Evolutionary conservation across 2,797 vertebrate genomes (phyloP), one percentile per base, ranked within the genome.

Genomic region (Notamacropus eugenii): DNA sequence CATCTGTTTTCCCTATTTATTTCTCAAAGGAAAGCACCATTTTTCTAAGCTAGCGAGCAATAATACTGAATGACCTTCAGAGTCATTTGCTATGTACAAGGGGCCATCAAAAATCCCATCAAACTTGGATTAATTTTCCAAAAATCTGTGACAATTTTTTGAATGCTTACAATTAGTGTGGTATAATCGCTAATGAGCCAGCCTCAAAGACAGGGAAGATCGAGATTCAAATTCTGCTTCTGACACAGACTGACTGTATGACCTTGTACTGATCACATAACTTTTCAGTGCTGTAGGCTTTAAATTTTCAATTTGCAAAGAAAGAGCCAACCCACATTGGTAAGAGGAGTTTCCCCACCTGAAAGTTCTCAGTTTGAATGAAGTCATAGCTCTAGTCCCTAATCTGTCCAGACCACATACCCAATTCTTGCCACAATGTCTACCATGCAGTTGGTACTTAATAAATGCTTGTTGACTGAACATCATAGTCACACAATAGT

Each of bases 1-100:
- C 96, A 91, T 96, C 59, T 96, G 94, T 97, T 97, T 96, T 94
- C 95, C 96, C 57, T 94, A 96, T 74, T 92, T 93, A 55, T 92
- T 93, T 98, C 97, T 95, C 55, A 82, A 46, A 82, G 46, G 74
- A 82, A 82, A 82, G 74, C 74, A 46, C 2, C 40, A 46, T 82
- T 46, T 46, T 82, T 82, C 40, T 82, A 82, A 82, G 74, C 40
- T 46, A 82, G 74, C 13, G 14, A 82, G 40, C 2, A 82, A 82
- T 82, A 82, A 82, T 82, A 9, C 19, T 46, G n/a, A 82, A 46
- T 82, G 40, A 82, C 74, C 74, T 82, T 82, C 74, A 46, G 74
- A 46, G 40, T 9, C 74, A 82, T 82, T 82, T 82, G 8, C 74
- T 82, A 4, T 27, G 22, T 82, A 46, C 12, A 11, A 82, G 40